These are phyloP conservation scores for Lissonota sp. DNA, from an alignment of 2,888 invertebrate species.

Conservation along the genomic window DNA sequence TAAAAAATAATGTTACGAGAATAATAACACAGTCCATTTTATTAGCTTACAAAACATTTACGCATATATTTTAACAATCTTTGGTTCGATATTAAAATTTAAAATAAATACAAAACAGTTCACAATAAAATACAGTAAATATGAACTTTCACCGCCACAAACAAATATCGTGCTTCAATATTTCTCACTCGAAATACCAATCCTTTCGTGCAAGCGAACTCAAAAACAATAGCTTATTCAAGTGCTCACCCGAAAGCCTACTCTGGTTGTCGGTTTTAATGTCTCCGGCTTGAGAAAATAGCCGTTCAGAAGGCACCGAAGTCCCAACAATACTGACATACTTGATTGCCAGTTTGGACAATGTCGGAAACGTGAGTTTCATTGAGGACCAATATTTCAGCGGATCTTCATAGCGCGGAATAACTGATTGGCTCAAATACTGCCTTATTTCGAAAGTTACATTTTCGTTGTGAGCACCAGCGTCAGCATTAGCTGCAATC, in stretches of 20 bases:
- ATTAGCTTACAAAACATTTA: background rate
- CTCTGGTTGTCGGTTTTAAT: conserved; percentile 52
- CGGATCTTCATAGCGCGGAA: conserved; percentile 32
- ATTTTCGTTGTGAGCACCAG: background rate
- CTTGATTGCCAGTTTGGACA: conserved; percentile 46
- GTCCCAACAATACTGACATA: conserved; percentile 52
- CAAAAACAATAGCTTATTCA: conserved; percentile 39
- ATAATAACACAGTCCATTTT: background rate
- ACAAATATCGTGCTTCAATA: conserved; percentile 2
- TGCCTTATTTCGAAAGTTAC: conserved; percentile 30
- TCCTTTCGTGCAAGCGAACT: conserved; percentile 6
- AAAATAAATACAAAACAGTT: background rate
- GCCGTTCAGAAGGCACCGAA: conserved; percentile 59
- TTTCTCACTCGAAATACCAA: background rate
- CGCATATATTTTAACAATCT: no score
- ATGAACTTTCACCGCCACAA: conserved; percentile 12
- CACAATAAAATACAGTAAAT: background rate
- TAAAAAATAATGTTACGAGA: background rate
- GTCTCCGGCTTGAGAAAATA: conserved; percentile 59
- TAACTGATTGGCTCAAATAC: conserved; percentile 40
- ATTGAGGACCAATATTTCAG: conserved; percentile 54
- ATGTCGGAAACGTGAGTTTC: conserved; percentile 49
- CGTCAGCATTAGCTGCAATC: background rate
- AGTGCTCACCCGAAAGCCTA: conserved; percentile 33
- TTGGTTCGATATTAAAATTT: no score